phyloP scores from a whole-genome alignment of 2,113 vertebrate species.

The Speoplatyrhinus poulsoni region DNA sequence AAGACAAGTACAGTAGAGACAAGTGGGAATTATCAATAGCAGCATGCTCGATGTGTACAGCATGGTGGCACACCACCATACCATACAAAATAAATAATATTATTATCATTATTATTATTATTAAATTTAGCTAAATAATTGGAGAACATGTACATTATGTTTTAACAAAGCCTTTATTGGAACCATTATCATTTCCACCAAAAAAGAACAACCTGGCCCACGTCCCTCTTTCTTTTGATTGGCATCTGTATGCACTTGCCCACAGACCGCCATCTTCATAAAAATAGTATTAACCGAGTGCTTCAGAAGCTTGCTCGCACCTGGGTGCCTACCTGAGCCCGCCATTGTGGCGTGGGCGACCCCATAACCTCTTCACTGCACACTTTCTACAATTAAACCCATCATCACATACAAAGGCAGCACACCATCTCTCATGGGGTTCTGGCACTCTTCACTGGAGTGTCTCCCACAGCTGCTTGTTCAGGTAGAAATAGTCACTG shows the following conservation, averaged over 20 bases:
- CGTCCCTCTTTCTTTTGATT: too few relatives aligned
- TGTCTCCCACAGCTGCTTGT: conserved; percentile 65
- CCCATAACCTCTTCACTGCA: conserved; percentile 56
- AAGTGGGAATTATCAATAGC: too few relatives aligned
- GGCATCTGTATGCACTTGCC: neutral
- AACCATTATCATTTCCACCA: too few relatives aligned
- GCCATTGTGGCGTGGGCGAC: conserved; percentile 33
- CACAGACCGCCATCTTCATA: neutral
- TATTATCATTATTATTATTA: too few relatives aligned
- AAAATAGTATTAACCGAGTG: conserved; percentile 9
- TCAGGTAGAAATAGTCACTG: conserved; percentile 61
- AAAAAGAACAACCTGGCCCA: too few relatives aligned
- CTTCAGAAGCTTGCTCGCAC: conserved; percentile 18
- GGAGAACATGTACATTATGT: too few relatives aligned
- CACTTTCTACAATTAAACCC: conserved; percentile 64
- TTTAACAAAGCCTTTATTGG: too few relatives aligned
- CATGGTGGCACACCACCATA: too few relatives aligned
- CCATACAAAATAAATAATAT: too few relatives aligned
- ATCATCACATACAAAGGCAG: conserved; percentile 69
- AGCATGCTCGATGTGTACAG: too few relatives aligned
- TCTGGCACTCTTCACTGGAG: conserved; percentile 58
- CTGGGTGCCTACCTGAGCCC: conserved; percentile 10
- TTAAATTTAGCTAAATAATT: too few relatives aligned
- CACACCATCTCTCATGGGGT: conserved; percentile 48
- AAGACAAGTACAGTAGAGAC: too few relatives aligned